A percentile compares a stretch with the other conserved stretches of the same genome.
phyloP scores from a whole-genome alignment of 2,888 invertebrate species.

The Agonopterix arenella region DNA sequence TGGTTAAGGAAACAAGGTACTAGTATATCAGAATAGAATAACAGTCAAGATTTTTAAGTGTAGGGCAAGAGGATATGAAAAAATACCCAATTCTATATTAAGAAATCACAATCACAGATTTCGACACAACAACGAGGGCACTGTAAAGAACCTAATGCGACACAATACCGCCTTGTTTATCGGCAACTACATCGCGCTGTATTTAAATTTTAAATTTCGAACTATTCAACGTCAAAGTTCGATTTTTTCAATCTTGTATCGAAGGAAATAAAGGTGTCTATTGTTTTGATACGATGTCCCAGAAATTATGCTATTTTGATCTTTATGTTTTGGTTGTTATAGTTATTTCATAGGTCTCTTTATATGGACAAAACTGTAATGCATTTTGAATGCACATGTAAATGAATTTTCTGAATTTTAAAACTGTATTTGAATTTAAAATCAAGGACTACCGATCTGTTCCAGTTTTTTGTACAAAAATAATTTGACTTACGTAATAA shows the following conservation, averaged over 20 bases:
- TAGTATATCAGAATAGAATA: too few relatives aligned
- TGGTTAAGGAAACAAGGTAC: too few relatives aligned
- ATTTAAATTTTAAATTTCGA: constrained; percentile 11
- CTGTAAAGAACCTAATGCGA: constrained; percentile 10
- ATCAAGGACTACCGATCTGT: background rate
- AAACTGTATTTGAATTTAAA: background rate
- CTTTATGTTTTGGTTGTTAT: background rate
- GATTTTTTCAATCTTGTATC: background rate
- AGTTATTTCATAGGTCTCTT: too few relatives aligned
- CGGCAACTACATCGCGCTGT: constrained; percentile 6
- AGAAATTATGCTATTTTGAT: background rate
- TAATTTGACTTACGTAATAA: too few relatives aligned
- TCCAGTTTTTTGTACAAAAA: background rate
- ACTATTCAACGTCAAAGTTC: constrained; percentile 1
- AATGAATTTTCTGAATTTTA: background rate
- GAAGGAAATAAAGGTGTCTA: background rate
- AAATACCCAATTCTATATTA: constrained; percentile 3
- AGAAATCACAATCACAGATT: constrained; percentile 4
- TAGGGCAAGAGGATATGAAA: constrained; percentile 2
- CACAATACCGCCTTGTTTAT: constrained; percentile 9
- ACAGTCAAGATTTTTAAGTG: background rate
- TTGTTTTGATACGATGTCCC: background rate
- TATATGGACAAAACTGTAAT: too few relatives aligned
- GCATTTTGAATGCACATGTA: too few relatives aligned
- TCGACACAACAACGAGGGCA: constrained; percentile 3